A percentile compares a stretch with the other conserved stretches of the same genome.
Conservation (phyloP, 2,888 invertebrate genomes). For the Ceriagrion tenellum region DNA sequence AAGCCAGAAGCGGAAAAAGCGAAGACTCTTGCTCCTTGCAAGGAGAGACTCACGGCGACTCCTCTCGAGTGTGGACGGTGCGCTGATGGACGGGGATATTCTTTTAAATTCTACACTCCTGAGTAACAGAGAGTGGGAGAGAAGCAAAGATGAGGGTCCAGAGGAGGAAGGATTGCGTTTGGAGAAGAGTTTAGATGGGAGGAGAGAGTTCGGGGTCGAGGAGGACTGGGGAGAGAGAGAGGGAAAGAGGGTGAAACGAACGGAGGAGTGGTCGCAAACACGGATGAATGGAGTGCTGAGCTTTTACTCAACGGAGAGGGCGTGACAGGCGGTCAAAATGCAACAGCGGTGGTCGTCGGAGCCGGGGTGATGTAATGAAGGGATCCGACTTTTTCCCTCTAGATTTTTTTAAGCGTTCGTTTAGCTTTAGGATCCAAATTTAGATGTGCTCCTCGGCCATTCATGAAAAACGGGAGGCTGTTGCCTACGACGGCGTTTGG, state of each 20-base stretch:
- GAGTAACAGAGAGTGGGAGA: background rate
- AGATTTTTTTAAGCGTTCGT: background rate
- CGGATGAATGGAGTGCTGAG: background rate
- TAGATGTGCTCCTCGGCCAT: background rate
- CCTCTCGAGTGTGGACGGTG: background rate
- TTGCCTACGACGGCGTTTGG: background rate
- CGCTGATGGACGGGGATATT: background rate
- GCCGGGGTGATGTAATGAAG: background rate
- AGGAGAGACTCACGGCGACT: background rate
- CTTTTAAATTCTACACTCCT: background rate
- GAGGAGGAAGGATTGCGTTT: background rate
- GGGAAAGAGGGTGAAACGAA: background rate
- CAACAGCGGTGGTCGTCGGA: slow-evolving; percentile 7
- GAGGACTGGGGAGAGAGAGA: background rate
- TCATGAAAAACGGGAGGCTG: background rate
- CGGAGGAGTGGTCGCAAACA: background rate
- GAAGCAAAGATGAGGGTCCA: background rate
- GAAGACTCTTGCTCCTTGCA: background rate
- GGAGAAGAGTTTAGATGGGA: background rate
- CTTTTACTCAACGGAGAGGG: background rate
- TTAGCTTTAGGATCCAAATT: background rate
- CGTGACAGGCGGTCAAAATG: background rate
- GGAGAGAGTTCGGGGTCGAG: background rate
- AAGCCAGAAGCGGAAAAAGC: background rate
- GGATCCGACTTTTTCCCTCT: background rate